Base-by-base conservation (phyloP, 2,888 invertebrate genomes). In the Ormyrus labotus region DNA sequence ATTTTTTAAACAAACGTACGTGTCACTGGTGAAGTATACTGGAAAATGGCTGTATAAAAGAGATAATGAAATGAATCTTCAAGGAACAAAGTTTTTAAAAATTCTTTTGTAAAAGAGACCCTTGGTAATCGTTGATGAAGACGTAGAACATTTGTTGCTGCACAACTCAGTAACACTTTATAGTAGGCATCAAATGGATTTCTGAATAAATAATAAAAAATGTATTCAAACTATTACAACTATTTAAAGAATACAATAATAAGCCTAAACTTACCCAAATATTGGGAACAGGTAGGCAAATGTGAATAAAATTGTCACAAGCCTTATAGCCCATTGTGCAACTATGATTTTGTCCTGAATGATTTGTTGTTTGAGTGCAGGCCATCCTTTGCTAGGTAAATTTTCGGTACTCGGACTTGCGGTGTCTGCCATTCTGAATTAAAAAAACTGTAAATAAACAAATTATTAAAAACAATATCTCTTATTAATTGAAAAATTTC, bases 31-130 rank as follows among this genome's bases (percentile, higher is more conserved):
- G 95, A 93, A 55, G 96, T 96, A 91, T 96, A 97, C 87, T 99
- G 93, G 91, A 99, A 99, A 88, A 99, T 97, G 85, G 98, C 92
- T 65, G 98, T 97, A 91, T 96, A 99, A 92, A 99, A 95, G 84
- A 99, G 93, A 89, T 99, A 99, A 91, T 99, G 99, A 83, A 97
- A 98, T 86, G 98, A 98, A 92, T 97, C 97, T 91, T 99, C 99
- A 47, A 95, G 91, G 86, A 97, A 93, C 85, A 99, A 92, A 71
- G 93, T 92, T 7, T 94, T 93, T 81, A 99, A 91, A 91, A 98
- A 99, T 90, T 96, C 96, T 82, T 96, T 92, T 53, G 94, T 96
- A 77, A 99, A 92, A 79, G 95, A 93, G 86, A 98, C 95, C 83
- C 94, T 92, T 34, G 98, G 98, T 85, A 99, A 92, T 82, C 99